Evolutionary conservation across 2,888 invertebrate species (phyloP), one percentile per base, ranked within the genome.

Genomic region (Apoderus coryli): DNA sequence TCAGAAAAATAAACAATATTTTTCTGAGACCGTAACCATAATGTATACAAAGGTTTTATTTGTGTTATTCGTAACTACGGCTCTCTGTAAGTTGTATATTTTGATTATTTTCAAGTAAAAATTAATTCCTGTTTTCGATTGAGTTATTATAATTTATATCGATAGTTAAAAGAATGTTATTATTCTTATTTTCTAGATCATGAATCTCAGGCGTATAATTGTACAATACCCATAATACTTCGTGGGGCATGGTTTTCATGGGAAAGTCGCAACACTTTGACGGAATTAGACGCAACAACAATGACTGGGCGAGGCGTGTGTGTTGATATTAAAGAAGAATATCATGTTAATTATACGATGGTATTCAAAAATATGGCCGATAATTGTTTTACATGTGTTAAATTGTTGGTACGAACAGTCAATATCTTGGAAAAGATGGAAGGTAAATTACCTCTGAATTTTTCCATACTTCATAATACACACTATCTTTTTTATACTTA

Each of bases 181-280:
- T n/a, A n/a, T n/a, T n/a, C n/a, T n/a, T n/a, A n/a, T n/a, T 19
- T 43, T 42, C 27, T 16, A 44, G 43, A 27, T 26, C 22, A 35
- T 23, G 16, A 29, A 32, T 38, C 36, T 30, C 27, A 27, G 9
- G 31, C 38, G 10, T 22, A 32, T 23, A 41, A 40, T 24, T 86
- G 86, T 53, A 65, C 68, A 14, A 81, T 89, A 49, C 88, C 89
- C 14, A 51, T 70, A 39, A 74, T 82, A 25, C 57, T 90, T 27
- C 67, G 84, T 46, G 89, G 88, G 35, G 70, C 81, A 16, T 90
- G 90, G 90, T 90, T 86, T 59, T 88, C 86, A 3, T 79, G 85
- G 67, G 89, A 90, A 65, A 75, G 74, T 61, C 85, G 85, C 6
- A 64, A 67, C 46, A 85, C 84, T 1, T 64, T 76, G 26, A 88